Base-by-base conservation (phyloP, 2,113 vertebrate species). In the Actinemys pallida region DNA sequence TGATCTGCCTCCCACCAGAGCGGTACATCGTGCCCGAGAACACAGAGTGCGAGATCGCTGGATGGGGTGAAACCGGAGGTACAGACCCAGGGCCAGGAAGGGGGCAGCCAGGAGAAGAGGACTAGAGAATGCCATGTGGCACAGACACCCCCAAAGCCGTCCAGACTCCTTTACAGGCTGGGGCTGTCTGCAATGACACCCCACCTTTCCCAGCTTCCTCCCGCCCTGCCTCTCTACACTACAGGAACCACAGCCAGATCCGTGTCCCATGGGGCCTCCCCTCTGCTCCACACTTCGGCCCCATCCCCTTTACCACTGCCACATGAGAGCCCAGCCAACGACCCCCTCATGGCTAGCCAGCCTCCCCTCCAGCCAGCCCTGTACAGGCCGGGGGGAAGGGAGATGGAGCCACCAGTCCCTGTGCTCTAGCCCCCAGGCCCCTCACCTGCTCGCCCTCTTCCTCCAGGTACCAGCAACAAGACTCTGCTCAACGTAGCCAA, bases 61-160 rank as follows among this genome's bases (percentile, higher is more conserved):
- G 99, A 87, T 99, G 99, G 99, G 99, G 99, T 7, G 99, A 99
- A 90, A 99, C 99, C 14, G 98, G 96, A 99, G 99, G 99, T 99
- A 98, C 84, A 88, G 86, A 90, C 27, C 53, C 53, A 42, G 75
- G 3, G 31, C 35, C 45, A 14, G 27, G 57, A 13, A 88, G 72
- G 31, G 52, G 10, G 25, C 13, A 45, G 42, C 75, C 42, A 19
- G 52, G 17, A 20, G 27, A 14, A 6, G 16, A 27, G 52, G 62
- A 35, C 39, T 47, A 4, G 25, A 25, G 5, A 25, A 47, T 11
- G 7, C 42, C 5, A 27, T 25, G 75, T 5, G 42, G 39, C 25
- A 4, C 75, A 27, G 13, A 47, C 72, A 76, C 6, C 3, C 22
- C 42, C 24, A 24, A 6, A 27, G 42, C 42, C 6, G 10, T 27